Percentiles rank a stretch among this genome's conserved stretches.
Conservation (phyloP, 1,140 invertebrate genomes). For the Drosophila pachea region DNA sequence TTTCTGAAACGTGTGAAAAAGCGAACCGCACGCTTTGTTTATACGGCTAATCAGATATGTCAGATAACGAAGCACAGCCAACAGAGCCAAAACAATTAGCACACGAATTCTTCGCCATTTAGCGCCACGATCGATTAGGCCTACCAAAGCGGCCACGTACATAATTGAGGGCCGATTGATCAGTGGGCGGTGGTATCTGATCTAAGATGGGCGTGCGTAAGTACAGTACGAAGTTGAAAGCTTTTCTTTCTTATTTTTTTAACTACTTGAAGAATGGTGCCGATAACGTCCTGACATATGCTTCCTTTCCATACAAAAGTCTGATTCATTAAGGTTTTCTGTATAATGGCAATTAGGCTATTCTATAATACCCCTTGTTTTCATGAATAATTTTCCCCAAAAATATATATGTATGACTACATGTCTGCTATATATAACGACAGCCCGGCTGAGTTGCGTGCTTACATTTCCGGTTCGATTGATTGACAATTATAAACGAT, state of each 20-base stretch:
- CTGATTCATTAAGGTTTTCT: too few relatives aligned
- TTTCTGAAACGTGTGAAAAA: conserved; percentile 68
- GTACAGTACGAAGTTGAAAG: too few relatives aligned
- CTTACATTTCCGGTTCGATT: neutral
- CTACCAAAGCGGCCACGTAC: conserved; percentile 5
- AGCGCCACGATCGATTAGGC: neutral
- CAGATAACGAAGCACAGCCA: conserved; percentile 48
- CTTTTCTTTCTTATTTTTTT: too few relatives aligned
- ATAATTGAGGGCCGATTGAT: conserved; percentile 44
- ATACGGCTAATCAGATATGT: conserved; percentile 63
- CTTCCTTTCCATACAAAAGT: too few relatives aligned
- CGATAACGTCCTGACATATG: too few relatives aligned
- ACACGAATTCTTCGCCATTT: conserved; percentile 3
- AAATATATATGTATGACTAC: neutral
- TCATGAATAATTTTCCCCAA: too few relatives aligned
- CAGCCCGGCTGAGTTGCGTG: neutral
- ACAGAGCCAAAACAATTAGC: conserved; percentile 49
- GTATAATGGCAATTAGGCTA: too few relatives aligned
- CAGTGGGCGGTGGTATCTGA: neutral
- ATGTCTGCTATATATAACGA: neutral
- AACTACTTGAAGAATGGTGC: too few relatives aligned
- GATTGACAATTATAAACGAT: neutral
- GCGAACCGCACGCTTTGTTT: conserved; percentile 56
- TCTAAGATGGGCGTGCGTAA: too few relatives aligned
- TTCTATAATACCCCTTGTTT: too few relatives aligned